These are phyloP conservation scores for Leucosticte australis DNA, from an alignment of 2,113 vertebrate species.

Conservation along the genomic window DNA sequence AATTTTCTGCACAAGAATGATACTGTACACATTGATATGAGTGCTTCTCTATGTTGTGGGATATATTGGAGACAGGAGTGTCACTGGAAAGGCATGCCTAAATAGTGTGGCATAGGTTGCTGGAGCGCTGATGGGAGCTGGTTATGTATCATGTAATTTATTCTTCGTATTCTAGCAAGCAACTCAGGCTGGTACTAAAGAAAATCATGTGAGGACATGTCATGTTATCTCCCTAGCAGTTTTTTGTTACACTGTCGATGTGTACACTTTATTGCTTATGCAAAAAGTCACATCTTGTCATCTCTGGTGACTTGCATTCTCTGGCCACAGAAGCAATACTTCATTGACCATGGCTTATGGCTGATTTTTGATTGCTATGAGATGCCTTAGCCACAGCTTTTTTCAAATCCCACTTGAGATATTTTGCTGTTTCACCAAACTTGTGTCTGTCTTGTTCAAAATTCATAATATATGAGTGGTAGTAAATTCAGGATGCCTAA, in stretches of 20 bases:
- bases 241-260: not conserved
- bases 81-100: not conserved
- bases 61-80: not conserved
- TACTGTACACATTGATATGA: not conserved
- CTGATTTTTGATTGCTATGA: not conserved
- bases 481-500: not conserved
- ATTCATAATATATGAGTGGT: not conserved
- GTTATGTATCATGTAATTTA: not conserved
- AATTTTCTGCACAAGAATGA: slow-evolving; percentile 38
- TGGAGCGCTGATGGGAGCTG: not conserved
- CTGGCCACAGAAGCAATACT: not conserved
- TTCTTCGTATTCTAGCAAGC: not conserved
- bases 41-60: not conserved
- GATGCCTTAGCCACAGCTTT: not conserved
- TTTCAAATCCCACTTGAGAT: not conserved
- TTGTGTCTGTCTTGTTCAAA: not conserved
- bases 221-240: not conserved
- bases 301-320: not conserved
- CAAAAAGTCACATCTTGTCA: not conserved
- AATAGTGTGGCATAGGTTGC: not conserved
- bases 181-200: not conserved
- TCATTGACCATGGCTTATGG: not conserved
- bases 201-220: not conserved
- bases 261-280: not conserved
- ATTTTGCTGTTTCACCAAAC: not conserved